Evolutionary conservation across 1,140 invertebrate genomes (phyloP).

Genomic region (Drosophila ambigua): DNA sequence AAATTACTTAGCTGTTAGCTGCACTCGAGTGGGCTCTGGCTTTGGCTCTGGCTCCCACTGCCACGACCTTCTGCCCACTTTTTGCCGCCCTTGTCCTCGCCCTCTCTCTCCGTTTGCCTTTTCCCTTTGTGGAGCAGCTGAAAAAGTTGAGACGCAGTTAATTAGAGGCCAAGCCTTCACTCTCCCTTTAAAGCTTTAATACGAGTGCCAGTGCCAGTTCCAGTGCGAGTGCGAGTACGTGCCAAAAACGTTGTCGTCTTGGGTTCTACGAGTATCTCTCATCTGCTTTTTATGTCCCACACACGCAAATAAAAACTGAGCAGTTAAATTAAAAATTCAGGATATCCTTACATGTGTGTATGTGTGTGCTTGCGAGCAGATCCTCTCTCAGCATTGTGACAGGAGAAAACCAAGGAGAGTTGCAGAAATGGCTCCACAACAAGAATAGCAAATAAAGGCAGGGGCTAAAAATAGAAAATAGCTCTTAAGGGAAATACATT

Average conservation of each 20-base stretch:
- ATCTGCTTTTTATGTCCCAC: constrained; percentile 39
- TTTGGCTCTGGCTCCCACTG: neutral
- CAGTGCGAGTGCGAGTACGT: neutral
- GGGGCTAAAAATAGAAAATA: constrained; percentile 49
- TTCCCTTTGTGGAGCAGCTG: constrained; percentile 2
- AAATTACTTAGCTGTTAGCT: constrained; percentile 55
- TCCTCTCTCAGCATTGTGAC: constrained; percentile 21
- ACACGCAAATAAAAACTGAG: constrained; percentile 68
- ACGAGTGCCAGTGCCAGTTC: neutral
- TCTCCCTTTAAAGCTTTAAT: constrained; percentile 38
- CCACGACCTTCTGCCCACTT: neutral
- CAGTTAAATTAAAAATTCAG: constrained; percentile 70
- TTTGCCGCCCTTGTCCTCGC: neutral
- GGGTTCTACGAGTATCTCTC: neutral
- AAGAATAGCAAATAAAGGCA: constrained; percentile 42
- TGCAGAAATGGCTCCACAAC: constrained; percentile 15
- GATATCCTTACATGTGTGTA: constrained; percentile 8
- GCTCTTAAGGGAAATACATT: constrained; percentile 39
- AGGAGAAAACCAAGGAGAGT: neutral
- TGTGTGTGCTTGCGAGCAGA: neutral
- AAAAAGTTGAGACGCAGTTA: constrained; percentile 47
- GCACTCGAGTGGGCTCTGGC: constrained; percentile 31
- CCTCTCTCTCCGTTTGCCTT: neutral
- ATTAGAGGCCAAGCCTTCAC: constrained; percentile 29
- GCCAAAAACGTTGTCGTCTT: neutral